Base-by-base conservation (phyloP, 2,113 vertebrate genomes). In the Lucifuga dentata region DNA sequence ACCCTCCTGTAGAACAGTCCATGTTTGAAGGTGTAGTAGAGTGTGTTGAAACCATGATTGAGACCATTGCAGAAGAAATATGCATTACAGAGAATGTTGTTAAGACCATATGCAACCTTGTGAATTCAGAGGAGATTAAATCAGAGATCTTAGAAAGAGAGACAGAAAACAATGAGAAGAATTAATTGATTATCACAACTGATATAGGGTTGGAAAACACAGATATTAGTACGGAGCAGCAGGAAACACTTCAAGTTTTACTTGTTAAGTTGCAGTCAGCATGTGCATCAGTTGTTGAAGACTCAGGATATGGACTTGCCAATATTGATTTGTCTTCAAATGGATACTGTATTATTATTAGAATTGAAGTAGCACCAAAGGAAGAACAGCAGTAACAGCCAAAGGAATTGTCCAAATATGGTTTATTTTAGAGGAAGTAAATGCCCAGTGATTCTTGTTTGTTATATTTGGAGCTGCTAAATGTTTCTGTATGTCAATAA, bases 251-350 rank as follows among this genome's bases (percentile, higher is more conserved):
- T 15, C 41, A 66, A 1, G 45, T 12, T 43, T 33, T 84, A 36
- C 33, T 64, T n/a, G 23, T n/a, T 12, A 20, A 41, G n/a, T 5
- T 89, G 56, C 68, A 68, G 52, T 74, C 62, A 4, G 61, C 43
- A 3, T 88, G 84, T 33, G 36, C 33, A 13, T 59, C 68, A 11
- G 51, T 46, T 36, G 45, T 85, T 41, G 57, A 46, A 35, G 59
- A 80, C 16, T 80, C 75, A 6, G 35, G 16, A 0, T 71, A 40
- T 6, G 43, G 23, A 3, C 62, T 66, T 2, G 19, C 12, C 46
- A 63, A 9, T 52, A 43, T 80, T 11, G 41, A 62, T 15, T 43
- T 68, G 0, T 38, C 56, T 49, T 65, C 56, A 33, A 3, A 21
- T 0, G 35, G 46, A 36, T 19, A 60, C 41, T 32, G 12, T 11